Conservation (phyloP, 2,888 invertebrate species). For the Panzeria rudis region DNA sequence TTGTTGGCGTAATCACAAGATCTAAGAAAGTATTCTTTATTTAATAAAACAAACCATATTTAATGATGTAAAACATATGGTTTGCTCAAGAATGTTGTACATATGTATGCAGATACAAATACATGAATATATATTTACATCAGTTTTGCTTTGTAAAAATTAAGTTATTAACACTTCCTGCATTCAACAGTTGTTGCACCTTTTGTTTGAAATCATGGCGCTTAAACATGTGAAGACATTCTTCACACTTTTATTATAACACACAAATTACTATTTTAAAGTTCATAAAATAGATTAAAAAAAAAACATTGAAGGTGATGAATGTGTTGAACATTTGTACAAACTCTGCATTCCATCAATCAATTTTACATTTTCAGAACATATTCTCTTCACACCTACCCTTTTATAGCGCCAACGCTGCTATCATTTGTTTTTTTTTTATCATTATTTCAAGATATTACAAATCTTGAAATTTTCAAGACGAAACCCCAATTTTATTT, state of each 20-base stretch:
- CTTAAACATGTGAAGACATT: constrained; percentile 10
- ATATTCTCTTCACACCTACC: constrained; percentile 54
- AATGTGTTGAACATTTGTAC: constrained; percentile 23
- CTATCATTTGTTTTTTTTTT: constrained; percentile 4
- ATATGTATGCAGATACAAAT: no score
- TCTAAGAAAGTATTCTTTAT: not conserved
- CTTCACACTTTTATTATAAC: constrained; percentile 30
- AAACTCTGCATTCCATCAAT: constrained; percentile 6
- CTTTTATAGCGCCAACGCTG: constrained; percentile 52
- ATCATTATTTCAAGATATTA: not conserved
- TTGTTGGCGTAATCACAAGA: not conserved
- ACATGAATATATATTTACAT: not conserved
- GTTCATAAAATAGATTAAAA: not conserved
- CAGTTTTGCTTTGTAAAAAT: not conserved
- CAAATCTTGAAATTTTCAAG: not conserved
- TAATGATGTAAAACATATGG: constrained; percentile 17
- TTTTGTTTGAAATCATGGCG: constrained; percentile 27
- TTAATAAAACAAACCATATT: constrained; percentile 18
- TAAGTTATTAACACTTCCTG: constrained; percentile 43
- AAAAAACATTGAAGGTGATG: constrained; percentile 12
- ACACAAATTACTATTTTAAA: not conserved
- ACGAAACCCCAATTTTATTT: not conserved
- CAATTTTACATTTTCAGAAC: constrained; percentile 22
- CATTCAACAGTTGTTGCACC: constrained; percentile 5
- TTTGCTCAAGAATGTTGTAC: not conserved